Conservation (phyloP, 2,113 vertebrate species). For the Cephalopholis sonnerati region DNA sequence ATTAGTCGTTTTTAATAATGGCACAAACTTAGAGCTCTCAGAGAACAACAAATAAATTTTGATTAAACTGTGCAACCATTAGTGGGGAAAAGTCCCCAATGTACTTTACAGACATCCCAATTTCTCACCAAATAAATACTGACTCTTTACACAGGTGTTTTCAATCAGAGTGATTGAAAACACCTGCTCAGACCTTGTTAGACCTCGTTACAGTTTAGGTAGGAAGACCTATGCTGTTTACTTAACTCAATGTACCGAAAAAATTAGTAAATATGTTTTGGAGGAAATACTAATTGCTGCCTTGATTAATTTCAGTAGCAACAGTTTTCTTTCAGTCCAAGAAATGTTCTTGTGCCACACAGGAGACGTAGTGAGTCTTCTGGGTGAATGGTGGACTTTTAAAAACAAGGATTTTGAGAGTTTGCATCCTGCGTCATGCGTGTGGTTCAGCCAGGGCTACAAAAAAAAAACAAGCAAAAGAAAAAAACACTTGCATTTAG, state of each 20-base stretch:
- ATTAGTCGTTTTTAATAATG: constrained; percentile 2
- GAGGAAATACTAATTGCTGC: too few relatives aligned
- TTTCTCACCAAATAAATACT: not conserved
- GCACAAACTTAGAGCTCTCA: not conserved
- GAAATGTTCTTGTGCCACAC: not conserved
- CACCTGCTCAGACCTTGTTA: not conserved
- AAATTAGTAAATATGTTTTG: too few relatives aligned
- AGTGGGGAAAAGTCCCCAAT: not conserved
- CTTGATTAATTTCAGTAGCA: too few relatives aligned
- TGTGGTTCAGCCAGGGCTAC: not conserved
- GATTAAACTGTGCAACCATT: not conserved
- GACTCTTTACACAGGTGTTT: not conserved
- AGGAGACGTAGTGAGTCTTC: not conserved
- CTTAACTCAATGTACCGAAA: too few relatives aligned
- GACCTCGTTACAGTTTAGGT: constrained; percentile 17
- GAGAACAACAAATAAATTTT: not conserved
- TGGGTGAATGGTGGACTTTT: too few relatives aligned
- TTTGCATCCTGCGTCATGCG: not conserved
- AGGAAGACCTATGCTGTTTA: not conserved
- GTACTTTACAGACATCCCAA: not conserved
- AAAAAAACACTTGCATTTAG: not conserved
- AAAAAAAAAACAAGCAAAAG: too few relatives aligned
- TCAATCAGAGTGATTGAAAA: not conserved
- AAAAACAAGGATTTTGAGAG: not conserved
- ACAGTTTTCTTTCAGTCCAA: not conserved